phyloP scores from a whole-genome alignment of 2,113 vertebrate genomes.

The Cyanocitta stelleri region DNA sequence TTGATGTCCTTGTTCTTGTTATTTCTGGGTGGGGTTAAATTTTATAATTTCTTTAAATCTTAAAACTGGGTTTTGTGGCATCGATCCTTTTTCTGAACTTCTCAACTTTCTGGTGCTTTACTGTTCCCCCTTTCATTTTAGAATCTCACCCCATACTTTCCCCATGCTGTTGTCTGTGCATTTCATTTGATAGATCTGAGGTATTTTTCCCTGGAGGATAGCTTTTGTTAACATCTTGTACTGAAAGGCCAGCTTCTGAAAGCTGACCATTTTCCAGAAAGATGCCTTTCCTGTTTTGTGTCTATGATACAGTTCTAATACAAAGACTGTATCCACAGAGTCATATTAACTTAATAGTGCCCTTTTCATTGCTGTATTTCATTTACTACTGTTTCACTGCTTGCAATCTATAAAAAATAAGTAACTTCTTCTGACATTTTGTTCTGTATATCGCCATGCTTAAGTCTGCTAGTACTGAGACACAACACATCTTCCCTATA shows the following conservation, averaged over 20 bases:
- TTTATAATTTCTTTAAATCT: background rate
- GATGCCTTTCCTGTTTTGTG: background rate
- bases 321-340: background rate
- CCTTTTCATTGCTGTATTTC: background rate
- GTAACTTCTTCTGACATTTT: background rate
- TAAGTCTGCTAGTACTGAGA: background rate
- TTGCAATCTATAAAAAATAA: background rate
- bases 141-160: background rate
- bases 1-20: background rate
- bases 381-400: background rate
- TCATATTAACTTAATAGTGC: background rate
- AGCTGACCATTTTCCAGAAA: background rate
- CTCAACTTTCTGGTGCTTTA: fast-evolving
- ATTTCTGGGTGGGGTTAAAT: background rate
- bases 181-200: background rate
- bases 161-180: background rate
- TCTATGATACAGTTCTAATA: background rate
- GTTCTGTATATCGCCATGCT: background rate
- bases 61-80: background rate
- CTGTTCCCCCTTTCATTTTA: background rate
- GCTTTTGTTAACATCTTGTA: background rate
- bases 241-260: background rate
- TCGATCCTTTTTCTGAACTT: background rate
- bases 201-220: background rate
- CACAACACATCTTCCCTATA: background rate